These are phyloP conservation scores for Hemitrygon akajei DNA, from an alignment of 2,797 vertebrate species.

Conservation along the genomic window DNA sequence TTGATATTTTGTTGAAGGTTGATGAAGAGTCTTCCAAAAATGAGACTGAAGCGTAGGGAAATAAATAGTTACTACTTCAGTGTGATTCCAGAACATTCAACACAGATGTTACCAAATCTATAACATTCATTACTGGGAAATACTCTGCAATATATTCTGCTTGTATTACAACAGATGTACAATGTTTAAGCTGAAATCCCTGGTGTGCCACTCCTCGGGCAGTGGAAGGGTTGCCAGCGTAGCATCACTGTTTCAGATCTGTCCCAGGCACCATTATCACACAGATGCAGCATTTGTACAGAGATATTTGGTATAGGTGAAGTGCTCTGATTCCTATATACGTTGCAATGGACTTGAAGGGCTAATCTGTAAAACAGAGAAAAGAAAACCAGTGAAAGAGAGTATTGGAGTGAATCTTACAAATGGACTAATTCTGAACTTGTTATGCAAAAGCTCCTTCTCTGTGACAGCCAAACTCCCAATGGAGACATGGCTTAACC, in stretches of 20 bases:
- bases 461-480: neutral
- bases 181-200: conserved; percentile 26
- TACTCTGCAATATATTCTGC: conserved; percentile 25
- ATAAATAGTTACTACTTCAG: conserved; percentile 24
- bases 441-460: neutral
- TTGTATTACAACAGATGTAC: conserved; percentile 35
- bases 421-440: conserved; percentile 6
- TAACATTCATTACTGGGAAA: conserved; percentile 31
- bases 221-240: neutral
- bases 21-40: neutral
- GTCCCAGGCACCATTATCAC: conserved; percentile 22
- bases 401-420: neutral
- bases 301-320: conserved; percentile 30
- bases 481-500: neutral
- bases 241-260: conserved; percentile 7
- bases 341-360: conserved; percentile 33
- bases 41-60: neutral
- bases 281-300: conserved; percentile 20
- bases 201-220: conserved; percentile 24
- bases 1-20: neutral
- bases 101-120: conserved; percentile 30
- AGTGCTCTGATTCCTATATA: conserved; percentile 22
- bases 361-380: conserved; percentile 26
- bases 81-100: conserved; percentile 21
- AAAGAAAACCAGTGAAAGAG: neutral